These are phyloP conservation scores for Corvus hawaiiensis DNA, from an alignment of 2,113 vertebrate genomes.

Conservation along the genomic window DNA sequence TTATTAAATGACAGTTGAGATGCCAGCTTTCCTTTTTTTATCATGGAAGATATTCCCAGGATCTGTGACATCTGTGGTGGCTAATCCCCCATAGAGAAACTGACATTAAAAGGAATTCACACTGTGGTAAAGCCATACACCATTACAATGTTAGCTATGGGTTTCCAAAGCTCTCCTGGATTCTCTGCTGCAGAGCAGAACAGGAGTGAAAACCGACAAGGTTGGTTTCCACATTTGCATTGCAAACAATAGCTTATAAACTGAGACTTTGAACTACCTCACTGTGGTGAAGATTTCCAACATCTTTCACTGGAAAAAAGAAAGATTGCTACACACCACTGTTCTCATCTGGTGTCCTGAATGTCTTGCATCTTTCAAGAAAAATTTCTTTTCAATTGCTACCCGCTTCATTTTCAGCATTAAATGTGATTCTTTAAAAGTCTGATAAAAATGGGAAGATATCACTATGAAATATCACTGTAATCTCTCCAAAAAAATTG, in stretches of 20 bases:
- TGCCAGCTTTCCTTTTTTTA: conserved; percentile 68
- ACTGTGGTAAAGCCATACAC: conserved; percentile 68
- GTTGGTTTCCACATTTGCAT: conserved; percentile 5
- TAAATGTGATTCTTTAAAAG: neutral
- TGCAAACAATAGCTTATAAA: conserved; percentile 21
- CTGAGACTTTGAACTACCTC: neutral
- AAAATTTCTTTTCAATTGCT: neutral
- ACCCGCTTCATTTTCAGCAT: neutral
- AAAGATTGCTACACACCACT: neutral
- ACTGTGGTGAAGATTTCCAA: neutral
- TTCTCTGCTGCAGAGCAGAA: neutral
- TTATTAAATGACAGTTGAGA: conserved; percentile 61
- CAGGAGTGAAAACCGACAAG: neutral
- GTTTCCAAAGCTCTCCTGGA: conserved; percentile 63
- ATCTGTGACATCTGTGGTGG: conserved; percentile 76
- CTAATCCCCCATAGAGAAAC: conserved; percentile 71
- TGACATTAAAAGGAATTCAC: conserved; percentile 72
- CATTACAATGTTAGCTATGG: conserved; percentile 60
- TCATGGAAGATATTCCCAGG: conserved; percentile 73
- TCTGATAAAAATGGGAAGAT: neutral
- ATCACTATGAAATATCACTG: neutral
- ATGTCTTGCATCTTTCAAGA: neutral
- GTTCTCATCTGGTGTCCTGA: neutral
- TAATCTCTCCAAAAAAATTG: neutral
- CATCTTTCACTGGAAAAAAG: neutral